A percentile compares a stretch with the other conserved stretches of the same genome.
These are phyloP conservation scores for Microcebus lehilahytsara DNA, from an alignment of 2,113 vertebrate species.

Conservation along the genomic window DNA sequence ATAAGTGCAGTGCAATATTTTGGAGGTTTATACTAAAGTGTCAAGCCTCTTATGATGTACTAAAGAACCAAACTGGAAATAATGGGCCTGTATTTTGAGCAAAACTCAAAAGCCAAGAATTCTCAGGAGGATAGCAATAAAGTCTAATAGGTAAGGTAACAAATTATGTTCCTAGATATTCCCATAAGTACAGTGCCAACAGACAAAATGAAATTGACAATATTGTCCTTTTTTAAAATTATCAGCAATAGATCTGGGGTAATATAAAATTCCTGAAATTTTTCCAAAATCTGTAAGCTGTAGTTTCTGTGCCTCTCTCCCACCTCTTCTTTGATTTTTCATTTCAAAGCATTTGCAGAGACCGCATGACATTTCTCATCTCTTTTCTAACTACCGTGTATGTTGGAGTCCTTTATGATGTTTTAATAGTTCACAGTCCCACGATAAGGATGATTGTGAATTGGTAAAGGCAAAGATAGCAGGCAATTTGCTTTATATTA, in stretches of 20 bases:
- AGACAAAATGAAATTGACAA: neutral
- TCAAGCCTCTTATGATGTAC: neutral
- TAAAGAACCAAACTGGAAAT: neutral
- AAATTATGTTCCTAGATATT: neutral
- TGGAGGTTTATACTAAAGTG: neutral
- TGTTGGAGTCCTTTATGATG: neutral
- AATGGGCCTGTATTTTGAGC: neutral
- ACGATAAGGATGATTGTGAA: neutral
- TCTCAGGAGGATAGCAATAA: neutral
- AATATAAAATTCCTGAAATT: constrained; percentile 9
- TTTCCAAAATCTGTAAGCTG: neutral
- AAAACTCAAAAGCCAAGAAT: neutral
- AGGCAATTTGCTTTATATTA: neutral
- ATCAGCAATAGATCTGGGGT: neutral
- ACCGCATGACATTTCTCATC: neutral
- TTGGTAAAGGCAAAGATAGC: neutral
- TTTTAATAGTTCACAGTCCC: neutral
- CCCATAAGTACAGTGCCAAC: neutral
- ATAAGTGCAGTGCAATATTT: neutral
- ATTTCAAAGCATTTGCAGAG: neutral
- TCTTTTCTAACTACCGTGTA: neutral
- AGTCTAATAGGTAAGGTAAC: neutral
- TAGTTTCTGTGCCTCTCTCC: neutral
- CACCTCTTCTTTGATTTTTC: neutral
- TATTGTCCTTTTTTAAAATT: neutral